phyloP scores from a whole-genome alignment of 2,797 vertebrate genomes.

The Schizopygopsis pylzovi region DNA sequence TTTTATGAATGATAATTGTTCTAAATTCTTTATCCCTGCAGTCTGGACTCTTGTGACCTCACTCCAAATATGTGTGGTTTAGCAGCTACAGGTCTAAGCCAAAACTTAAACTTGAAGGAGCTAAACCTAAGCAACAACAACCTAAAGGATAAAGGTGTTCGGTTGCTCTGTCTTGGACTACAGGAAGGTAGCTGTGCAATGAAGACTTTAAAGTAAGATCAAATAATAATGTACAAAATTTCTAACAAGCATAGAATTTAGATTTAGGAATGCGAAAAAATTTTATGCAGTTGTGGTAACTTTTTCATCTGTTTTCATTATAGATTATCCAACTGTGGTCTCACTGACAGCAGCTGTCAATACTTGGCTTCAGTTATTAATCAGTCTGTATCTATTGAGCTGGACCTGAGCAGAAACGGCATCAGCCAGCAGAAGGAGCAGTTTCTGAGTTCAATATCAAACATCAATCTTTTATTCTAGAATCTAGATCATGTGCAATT shows the following conservation, averaged over 20 bases:
- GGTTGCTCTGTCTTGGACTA: background rate
- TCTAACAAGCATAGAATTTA: background rate
- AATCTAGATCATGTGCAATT: background rate
- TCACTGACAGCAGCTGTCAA: slow-evolving; percentile 38
- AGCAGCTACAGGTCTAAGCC: slow-evolving; percentile 14
- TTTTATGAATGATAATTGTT: background rate
- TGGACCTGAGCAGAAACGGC: slow-evolving; percentile 46
- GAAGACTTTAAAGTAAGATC: slow-evolving; percentile 43
- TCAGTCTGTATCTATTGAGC: slow-evolving; percentile 5
- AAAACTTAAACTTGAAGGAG: slow-evolving; percentile 30
- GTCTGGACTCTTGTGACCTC: slow-evolving; percentile 42
- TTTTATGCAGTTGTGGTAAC: background rate
- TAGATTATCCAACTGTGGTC: slow-evolving; percentile 45
- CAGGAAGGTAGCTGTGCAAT: slow-evolving; percentile 15
- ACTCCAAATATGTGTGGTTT: slow-evolving; percentile 21
- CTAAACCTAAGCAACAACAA: slow-evolving; percentile 41
- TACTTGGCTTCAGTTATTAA: slow-evolving; percentile 39
- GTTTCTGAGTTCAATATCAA: slow-evolving; percentile 36
- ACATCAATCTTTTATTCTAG: slow-evolving; percentile 36
- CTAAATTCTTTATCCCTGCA: background rate
- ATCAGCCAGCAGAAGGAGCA: slow-evolving; percentile 11
- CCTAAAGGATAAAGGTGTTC: slow-evolving; percentile 35
- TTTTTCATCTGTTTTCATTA: background rate
- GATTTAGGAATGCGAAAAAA: background rate
- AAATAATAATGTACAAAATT: background rate